Conservation (phyloP, 2,113 vertebrate species). For the Lagopus leucura region DNA sequence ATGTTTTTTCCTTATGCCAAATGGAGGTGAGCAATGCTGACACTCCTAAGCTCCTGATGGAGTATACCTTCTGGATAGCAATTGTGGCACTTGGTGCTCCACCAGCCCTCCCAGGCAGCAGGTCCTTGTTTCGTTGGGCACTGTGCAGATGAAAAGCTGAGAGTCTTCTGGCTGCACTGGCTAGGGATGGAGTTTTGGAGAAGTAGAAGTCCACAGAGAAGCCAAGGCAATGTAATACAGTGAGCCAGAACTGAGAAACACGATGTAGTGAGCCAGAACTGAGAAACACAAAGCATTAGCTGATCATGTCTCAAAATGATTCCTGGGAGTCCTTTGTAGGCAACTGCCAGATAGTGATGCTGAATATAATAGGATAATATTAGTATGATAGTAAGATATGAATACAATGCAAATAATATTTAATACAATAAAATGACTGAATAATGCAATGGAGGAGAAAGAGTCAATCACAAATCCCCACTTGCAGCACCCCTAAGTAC, state of each 20-base stretch:
- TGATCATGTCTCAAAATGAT: fast-evolving
- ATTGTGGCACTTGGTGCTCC: background rate
- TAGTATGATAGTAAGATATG: background rate
- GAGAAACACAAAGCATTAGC: background rate
- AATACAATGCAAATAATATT: background rate
- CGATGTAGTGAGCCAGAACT: background rate
- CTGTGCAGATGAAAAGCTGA: background rate
- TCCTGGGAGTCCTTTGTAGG: background rate
- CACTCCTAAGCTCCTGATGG: background rate
- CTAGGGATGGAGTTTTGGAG: background rate
- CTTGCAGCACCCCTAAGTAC: background rate
- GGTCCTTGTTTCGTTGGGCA: fast-evolving
- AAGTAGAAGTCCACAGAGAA: background rate
- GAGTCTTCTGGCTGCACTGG: background rate
- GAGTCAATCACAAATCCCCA: background rate
- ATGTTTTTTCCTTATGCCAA: background rate
- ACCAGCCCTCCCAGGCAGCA: background rate
- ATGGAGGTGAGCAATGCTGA: background rate
- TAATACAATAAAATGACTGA: background rate
- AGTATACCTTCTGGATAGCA: background rate
- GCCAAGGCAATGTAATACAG: background rate
- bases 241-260: background rate
- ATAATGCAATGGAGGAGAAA: background rate
- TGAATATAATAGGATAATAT: background rate
- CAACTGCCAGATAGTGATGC: background rate